Evolutionary conservation across 2,888 invertebrate genomes (phyloP).

Genomic region (Hipparchia sbordonii): DNA sequence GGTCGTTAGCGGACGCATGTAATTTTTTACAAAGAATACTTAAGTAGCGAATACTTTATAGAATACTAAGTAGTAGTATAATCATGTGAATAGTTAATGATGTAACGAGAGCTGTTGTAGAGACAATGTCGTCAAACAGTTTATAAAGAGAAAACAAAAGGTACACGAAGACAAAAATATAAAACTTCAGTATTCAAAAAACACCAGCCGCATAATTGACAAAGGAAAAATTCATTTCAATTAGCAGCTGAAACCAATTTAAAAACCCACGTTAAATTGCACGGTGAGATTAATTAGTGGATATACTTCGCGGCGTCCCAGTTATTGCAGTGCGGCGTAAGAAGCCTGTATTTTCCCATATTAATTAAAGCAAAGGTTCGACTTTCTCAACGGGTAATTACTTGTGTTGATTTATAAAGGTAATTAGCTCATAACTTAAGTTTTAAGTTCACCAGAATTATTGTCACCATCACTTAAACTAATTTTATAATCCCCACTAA

Average conservation of each 20-base stretch:
- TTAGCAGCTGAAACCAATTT: constrained; percentile 30
- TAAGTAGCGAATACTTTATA: too few species aligned
- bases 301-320: constrained; percentile 39
- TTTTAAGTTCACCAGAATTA: too few species aligned
- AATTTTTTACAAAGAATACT: too few species aligned
- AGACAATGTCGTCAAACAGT: too few species aligned
- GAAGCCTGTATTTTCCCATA: constrained; percentile 55
- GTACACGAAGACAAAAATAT: not conserved
- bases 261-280: constrained; percentile 39
- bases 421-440: constrained; percentile 43
- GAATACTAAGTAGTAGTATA: too few species aligned
- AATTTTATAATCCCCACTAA: too few species aligned
- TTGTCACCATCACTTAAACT: too few species aligned
- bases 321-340: constrained; percentile 46
- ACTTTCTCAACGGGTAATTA: constrained; percentile 51
- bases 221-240: constrained; percentile 19
- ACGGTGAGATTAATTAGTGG: constrained; percentile 46
- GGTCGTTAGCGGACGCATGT: too few species aligned
- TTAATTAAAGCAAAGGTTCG: constrained; percentile 60
- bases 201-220: not conserved
- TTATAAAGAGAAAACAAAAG: not conserved
- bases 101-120: too few species aligned
- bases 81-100: too few species aligned
- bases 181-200: not conserved
- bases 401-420: constrained; percentile 51